A percentile compares a stretch with the other conserved stretches of the same genome.
These are phyloP conservation scores for Leuctra nigra DNA, from an alignment of 2,888 invertebrate species.

Conservation along the genomic window DNA sequence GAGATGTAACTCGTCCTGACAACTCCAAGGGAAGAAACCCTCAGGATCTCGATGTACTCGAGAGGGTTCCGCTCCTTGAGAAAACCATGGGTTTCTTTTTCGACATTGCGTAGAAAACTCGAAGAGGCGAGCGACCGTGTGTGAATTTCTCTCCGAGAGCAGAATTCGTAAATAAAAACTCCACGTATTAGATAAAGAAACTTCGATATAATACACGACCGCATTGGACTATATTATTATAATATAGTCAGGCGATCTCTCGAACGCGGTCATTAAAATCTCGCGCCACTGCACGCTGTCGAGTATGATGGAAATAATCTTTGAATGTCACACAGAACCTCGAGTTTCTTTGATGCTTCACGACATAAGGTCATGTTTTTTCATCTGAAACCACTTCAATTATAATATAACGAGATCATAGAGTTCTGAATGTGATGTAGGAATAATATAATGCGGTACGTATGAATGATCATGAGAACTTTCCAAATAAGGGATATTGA, in stretches of 20 bases:
- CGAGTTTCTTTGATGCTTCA: neutral
- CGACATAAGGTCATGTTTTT: neutral
- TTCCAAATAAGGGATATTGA: no score
- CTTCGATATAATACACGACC: neutral
- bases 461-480: no score
- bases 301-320: neutral
- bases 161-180: no score
- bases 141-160: no score
- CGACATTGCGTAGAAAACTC: neutral
- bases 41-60: neutral
- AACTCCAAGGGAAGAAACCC: constrained; percentile 17
- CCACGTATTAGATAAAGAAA: neutral
- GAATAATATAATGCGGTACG: no score
- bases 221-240: neutral
- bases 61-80: constrained; percentile 9
- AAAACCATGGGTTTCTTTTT: neutral
- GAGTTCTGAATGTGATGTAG: no score
- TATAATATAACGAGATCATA: no score
- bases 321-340: no score
- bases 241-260: neutral
- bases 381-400: neutral
- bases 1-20: constrained; percentile 23
- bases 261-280: constrained; percentile 14
- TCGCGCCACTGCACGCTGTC: neutral
- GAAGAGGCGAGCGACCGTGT: neutral